Conservation (phyloP, 1,140 invertebrate genomes). For the Spodoptera litura region DNA sequence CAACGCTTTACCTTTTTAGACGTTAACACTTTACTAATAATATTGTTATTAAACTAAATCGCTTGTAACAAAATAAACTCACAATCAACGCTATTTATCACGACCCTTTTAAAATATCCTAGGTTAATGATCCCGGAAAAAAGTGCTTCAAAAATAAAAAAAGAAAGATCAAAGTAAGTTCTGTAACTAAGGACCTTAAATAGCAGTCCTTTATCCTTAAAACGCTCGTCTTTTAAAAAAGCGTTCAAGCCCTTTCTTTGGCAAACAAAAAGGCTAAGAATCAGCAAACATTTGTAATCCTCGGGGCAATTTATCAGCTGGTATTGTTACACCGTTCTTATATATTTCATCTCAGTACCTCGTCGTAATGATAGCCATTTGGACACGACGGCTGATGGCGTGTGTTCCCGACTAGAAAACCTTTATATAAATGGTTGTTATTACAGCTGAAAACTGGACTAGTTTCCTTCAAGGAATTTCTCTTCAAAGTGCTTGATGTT, state of each 20-base stretch:
- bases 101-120: not conserved
- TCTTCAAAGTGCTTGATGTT: not conserved
- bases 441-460: slow-evolving; percentile 32
- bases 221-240: slow-evolving; percentile 38
- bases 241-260: slow-evolving; percentile 32
- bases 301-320: slow-evolving; percentile 48
- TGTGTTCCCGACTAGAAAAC: slow-evolving; percentile 37
- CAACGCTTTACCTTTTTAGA: too few relatives aligned
- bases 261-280: slow-evolving; percentile 46
- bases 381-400: slow-evolving; percentile 40
- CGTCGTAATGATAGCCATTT: slow-evolving; percentile 49
- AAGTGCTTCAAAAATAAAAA: slow-evolving; percentile 1
- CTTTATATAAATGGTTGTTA: slow-evolving; percentile 43
- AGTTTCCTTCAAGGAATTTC: slow-evolving; percentile 31
- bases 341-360: slow-evolving; percentile 48
- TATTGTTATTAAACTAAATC: too few relatives aligned
- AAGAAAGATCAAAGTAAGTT: slow-evolving; percentile 20
- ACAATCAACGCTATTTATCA: not conserved
- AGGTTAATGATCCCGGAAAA: slow-evolving; percentile 18
- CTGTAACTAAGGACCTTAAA: slow-evolving; percentile 22
- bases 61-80: not conserved
- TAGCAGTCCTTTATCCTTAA: slow-evolving; percentile 28
- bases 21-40: too few relatives aligned
- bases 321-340: slow-evolving; percentile 46
- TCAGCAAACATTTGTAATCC: slow-evolving; percentile 52